Evolutionary conservation across 2,797 vertebrate species (phyloP).

Genomic region (Todus mexicanus): DNA sequence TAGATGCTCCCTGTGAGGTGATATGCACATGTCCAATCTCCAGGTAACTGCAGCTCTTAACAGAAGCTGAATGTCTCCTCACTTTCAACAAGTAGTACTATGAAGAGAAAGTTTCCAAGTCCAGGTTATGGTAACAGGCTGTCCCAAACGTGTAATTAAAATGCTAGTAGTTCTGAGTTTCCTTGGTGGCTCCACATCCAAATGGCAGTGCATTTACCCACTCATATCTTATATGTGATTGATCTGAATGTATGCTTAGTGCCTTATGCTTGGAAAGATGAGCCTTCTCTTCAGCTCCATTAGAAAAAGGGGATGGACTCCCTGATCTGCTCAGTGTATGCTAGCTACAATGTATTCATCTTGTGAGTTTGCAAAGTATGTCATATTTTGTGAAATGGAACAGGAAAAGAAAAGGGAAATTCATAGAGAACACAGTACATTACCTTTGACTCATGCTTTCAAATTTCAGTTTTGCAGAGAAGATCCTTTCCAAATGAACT

Average conservation of each 20-base stretch:
- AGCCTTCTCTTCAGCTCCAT: not conserved
- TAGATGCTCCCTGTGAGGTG: not conserved
- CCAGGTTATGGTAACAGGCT: not conserved
- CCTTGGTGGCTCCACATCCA: not conserved
- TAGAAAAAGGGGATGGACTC: not conserved
- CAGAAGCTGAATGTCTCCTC: not conserved
- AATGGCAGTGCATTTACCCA: not conserved
- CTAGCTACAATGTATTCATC: not conserved
- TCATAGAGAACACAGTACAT: not conserved
- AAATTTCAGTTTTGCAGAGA: not conserved
- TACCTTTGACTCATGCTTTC: not conserved
- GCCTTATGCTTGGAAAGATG: not conserved
- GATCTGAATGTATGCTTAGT: not conserved
- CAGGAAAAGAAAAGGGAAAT: not conserved
- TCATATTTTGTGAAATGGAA: not conserved
- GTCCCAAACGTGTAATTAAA: not conserved
- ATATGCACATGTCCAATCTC: fast-evolving
- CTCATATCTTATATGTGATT: not conserved
- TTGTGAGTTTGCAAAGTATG: not conserved
- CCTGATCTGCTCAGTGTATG: not conserved
- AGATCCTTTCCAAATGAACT: not conserved
- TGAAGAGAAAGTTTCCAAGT: not conserved
- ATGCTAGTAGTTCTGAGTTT: not conserved
- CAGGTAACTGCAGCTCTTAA: not conserved
- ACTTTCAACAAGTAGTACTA: not conserved